Base-by-base conservation (phyloP, 2,797 vertebrate species). In the Anguilla pacifica region DNA sequence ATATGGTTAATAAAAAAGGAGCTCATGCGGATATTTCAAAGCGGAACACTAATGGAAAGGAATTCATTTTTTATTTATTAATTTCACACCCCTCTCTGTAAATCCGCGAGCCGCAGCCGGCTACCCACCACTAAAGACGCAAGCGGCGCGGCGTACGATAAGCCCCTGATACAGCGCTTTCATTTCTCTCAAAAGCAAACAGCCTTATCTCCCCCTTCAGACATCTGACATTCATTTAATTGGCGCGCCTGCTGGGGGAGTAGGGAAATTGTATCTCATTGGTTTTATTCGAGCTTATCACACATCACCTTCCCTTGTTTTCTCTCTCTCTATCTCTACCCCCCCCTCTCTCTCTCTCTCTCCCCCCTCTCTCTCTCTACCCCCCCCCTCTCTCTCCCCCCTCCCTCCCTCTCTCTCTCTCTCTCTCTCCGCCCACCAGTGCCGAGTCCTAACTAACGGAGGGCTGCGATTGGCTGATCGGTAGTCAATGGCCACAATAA, bases 151-250 rank as follows among this genome's bases (percentile, higher is more conserved):
- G 74, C 3, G 13, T 9, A 25, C 6, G 31, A 79, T 46, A 35
- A 79, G 31, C 43, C 4, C 22, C 6, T 5, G 15, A 46, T 2
- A 79, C 35, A 4, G 15, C 74, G 11, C 31, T 1, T 43, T 79
- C 85, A 53, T 31, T 61, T 79, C 25, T 53, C 84, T 86, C 74
- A 55, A 51, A 79, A 49, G 83, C 53, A 49, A 6, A n/a, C 43
- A 0, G 17, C 43, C 89, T 93, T 91, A 91, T 91, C 90, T 87
- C 53, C 19, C 43, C 15, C 55, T 77, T 85, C 61, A 53, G 67
- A 79, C 88, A 51, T 87, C 90, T 87, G 87, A 91, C 89, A 88
- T 89, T 88, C 85, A 85, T 83, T 83, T 85, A 86, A 53, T 83
- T 72, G 67, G 70, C 74, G 46, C 28, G 81, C 67, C 57, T 85